A percentile compares a stretch with the other conserved stretches of the same genome.
These are phyloP conservation scores for Dendrophyllia cribrosa DNA, from an alignment of 64 coral and sea anemone species.

Conservation along the genomic window DNA sequence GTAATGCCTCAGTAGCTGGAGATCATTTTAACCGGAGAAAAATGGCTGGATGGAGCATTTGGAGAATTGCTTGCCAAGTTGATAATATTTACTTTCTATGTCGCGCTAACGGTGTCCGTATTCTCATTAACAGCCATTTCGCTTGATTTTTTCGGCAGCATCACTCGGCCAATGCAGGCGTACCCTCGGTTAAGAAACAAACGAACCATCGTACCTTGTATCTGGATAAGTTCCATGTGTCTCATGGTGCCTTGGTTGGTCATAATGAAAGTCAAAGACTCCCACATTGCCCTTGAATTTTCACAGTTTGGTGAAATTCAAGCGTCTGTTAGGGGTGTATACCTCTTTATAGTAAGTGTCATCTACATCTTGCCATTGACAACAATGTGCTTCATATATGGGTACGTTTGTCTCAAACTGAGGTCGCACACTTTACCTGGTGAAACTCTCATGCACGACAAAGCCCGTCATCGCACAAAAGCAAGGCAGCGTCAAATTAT, in stretches of 20 bases:
- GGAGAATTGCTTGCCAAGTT: background rate
- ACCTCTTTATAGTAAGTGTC: background rate
- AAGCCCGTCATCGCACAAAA: background rate
- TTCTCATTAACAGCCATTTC: constrained; percentile 5
- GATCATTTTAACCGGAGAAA: background rate
- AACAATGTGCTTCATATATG: constrained; percentile 1
- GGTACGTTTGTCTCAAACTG: constrained; percentile 8
- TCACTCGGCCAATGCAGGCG: background rate
- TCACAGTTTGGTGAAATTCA: background rate
- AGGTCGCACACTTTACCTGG: background rate
- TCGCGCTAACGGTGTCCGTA: background rate
- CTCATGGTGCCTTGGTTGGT: constrained; percentile 13
- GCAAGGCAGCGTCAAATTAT: background rate
- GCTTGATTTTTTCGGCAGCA: constrained; percentile 31
- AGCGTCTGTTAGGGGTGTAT: background rate
- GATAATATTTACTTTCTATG: background rate
- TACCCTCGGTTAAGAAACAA: constrained; percentile 28
- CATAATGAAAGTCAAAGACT: background rate
- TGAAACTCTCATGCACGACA: background rate
- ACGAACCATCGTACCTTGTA: background rate
- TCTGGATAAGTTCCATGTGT: constrained; percentile 24
- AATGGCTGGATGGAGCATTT: constrained; percentile 13
- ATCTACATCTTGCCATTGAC: background rate
- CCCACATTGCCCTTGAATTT: background rate
- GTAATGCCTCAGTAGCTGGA: background rate